Evolutionary conservation across 2,797 vertebrate species (phyloP).

Genomic region (Anguilla megastoma): DNA sequence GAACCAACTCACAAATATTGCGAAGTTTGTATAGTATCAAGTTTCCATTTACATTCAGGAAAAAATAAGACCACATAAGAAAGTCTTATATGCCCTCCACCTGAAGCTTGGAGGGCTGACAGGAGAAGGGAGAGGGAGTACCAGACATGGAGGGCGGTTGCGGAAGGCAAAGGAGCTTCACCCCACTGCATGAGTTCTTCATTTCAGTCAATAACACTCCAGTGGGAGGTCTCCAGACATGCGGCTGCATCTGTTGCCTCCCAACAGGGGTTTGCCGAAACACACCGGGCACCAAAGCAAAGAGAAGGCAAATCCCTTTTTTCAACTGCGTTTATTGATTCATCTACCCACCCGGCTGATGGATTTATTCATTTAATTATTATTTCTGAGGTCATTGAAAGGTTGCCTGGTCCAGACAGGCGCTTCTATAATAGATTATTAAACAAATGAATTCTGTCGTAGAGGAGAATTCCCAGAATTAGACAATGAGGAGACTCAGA

Average conservation of each 20-base stretch:
- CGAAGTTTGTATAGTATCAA: background rate
- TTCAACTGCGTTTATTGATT: constrained; percentile 41
- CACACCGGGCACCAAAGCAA: constrained; percentile 19
- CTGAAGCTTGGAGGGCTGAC: background rate
- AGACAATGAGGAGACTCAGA: background rate
- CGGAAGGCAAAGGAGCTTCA: background rate
- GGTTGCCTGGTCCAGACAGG: constrained; percentile 14
- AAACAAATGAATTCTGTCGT: constrained; percentile 8
- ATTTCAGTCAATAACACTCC: constrained; percentile 16
- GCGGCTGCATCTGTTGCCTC: constrained; percentile 23
- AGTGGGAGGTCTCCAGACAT: constrained; percentile 5
- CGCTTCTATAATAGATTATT: constrained; percentile 8
- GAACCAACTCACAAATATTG: too few species aligned
- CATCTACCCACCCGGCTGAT: constrained; percentile 24
- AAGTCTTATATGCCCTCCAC: background rate
- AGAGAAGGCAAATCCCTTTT: constrained; percentile 32
- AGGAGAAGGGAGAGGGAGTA: too few species aligned
- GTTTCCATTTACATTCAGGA: background rate
- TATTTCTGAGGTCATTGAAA: constrained; percentile 39
- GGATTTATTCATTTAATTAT: constrained; percentile 41
- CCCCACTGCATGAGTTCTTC: constrained; percentile 9
- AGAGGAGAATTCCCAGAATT: background rate
- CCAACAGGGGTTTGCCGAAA: constrained; percentile 17
- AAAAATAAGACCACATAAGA: background rate
- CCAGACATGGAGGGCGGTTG: background rate